Evolutionary conservation across 2,888 invertebrate genomes (phyloP).

Genomic region (Epirrita christyi): DNA sequence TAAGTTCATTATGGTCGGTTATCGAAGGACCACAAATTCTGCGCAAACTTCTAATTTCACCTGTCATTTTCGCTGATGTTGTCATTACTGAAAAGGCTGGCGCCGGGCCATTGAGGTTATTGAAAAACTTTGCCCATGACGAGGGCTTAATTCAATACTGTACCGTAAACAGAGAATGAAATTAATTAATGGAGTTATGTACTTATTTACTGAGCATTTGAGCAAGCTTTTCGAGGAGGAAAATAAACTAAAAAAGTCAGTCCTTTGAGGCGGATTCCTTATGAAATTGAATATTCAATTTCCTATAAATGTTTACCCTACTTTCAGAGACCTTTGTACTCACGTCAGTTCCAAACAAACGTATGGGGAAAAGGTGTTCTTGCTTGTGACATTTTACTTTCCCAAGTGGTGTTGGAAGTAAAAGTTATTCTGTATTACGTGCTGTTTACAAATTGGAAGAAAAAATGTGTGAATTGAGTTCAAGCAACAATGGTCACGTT

Average conservation of each 20-base stretch:
- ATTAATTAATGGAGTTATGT: conserved; percentile 27
- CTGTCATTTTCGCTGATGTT: conserved; percentile 58
- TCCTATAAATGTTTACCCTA: conserved; percentile 34
- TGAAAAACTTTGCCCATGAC: conserved; percentile 39
- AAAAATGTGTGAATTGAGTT: conserved; percentile 21
- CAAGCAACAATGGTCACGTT: conserved; percentile 20
- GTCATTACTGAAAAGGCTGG: conserved; percentile 52
- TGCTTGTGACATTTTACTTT: conserved; percentile 38
- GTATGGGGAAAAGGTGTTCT: conserved; percentile 33
- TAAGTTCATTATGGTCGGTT: conserved; percentile 60
- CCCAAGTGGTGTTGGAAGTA: conserved; percentile 30
- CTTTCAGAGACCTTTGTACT: conserved; percentile 32
- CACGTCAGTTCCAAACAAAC: conserved; percentile 23
- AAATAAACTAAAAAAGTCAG: conserved; percentile 21
- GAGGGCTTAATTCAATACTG: conserved; percentile 41
- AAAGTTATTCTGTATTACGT: conserved; percentile 36
- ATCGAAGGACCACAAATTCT: conserved; percentile 57
- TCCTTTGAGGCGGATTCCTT: conserved; percentile 21
- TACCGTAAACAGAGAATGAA: conserved; percentile 31
- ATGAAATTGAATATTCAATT: conserved; percentile 38
- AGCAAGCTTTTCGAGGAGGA: conserved; percentile 4
- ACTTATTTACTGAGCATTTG: conserved; percentile 11
- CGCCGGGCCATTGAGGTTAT: conserved; percentile 41
- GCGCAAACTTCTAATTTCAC: conserved; percentile 61
- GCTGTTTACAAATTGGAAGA: conserved; percentile 35